Base-by-base conservation (phyloP, 2,113 vertebrate genomes). In the Octodon degus region DNA sequence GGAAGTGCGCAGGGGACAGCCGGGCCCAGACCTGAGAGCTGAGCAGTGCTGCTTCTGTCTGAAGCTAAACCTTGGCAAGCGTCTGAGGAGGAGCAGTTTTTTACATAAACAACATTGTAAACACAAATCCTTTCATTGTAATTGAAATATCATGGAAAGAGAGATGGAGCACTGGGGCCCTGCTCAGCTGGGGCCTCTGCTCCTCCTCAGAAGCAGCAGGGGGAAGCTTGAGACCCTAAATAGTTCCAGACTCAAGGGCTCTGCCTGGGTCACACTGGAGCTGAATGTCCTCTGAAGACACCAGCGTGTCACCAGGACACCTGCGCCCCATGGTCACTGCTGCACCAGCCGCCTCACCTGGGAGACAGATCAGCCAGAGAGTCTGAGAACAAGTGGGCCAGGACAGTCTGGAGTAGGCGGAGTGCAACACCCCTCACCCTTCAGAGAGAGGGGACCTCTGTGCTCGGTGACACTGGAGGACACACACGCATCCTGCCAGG, bases 21-120 rank as follows among this genome's bases (percentile, higher is more conserved):
- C 3, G 0, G 1, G 4, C 79, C 77, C 19, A 27, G 24, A 27
- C 6, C 16, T 2, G 3, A 43, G 40, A 55, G 40, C 17, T 25
- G 10, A 5, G 0, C 0, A 4, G 58, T 9, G 27, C 70, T 72
- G 13, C 0, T 34, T 47, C 19, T 17, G 17, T 2, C 43, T 80
- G 79, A 60, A 67, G 47, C 30, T 20, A 30, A 40, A 30, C 27
- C 30, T 1, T 34, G n/a, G 74, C 25, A 40, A 67, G 32, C 20
- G 67, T 27, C n/a, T 63, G 6, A 24, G 55, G 40, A 40, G 47
- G 5, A 50, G 12, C 7, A 37, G 1, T 24, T 27, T 8, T 80
- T 74, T 13, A 3, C 7, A 32, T 34, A 7, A 10, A 81, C 17
- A 25, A 19, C 55, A 68, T 17, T 3, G 32, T 20, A 25, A 50